Evolutionary conservation across 2,888 invertebrate genomes (phyloP).

Genomic region (Achlya flavicornis): DNA sequence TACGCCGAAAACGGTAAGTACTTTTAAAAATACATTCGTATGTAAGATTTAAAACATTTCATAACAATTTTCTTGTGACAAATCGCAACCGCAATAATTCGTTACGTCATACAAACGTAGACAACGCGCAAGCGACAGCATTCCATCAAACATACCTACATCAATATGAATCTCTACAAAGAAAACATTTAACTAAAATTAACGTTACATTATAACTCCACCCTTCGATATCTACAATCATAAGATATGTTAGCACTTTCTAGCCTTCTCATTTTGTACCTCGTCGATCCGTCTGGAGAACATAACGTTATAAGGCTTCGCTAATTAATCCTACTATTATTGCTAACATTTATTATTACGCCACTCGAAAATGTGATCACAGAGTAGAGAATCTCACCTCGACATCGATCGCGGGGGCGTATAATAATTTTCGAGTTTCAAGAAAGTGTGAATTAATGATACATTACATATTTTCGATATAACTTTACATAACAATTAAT

Average conservation of each 20-base stretch:
- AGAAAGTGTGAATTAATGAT: not conserved
- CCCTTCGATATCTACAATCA: slow-evolving; percentile 63
- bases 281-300: slow-evolving; percentile 48
- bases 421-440: slow-evolving; percentile 22
- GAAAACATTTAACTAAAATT: slow-evolving; percentile 80
- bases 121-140: slow-evolving; percentile 54
- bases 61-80: not conserved
- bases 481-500: slow-evolving; percentile 40
- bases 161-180: slow-evolving; percentile 77
- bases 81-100: not conserved
- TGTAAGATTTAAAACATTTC: slow-evolving; percentile 8
- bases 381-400: slow-evolving; percentile 29
- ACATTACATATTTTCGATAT: slow-evolving; percentile 24
- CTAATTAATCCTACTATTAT: slow-evolving; percentile 71
- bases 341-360: slow-evolving; percentile 67
- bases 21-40: slow-evolving; percentile 13
- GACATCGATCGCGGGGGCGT: slow-evolving; percentile 31
- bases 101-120: slow-evolving; percentile 16
- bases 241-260: slow-evolving; percentile 78
- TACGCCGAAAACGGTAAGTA: slow-evolving; percentile 23
- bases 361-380: slow-evolving; percentile 51
- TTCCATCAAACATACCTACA: slow-evolving; percentile 68
- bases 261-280: slow-evolving; percentile 43
- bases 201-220: slow-evolving; percentile 66
- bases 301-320: slow-evolving; percentile 58